These are phyloP conservation scores for Muscina levida DNA, from an alignment of 2,888 invertebrate species.

Conservation along the genomic window DNA sequence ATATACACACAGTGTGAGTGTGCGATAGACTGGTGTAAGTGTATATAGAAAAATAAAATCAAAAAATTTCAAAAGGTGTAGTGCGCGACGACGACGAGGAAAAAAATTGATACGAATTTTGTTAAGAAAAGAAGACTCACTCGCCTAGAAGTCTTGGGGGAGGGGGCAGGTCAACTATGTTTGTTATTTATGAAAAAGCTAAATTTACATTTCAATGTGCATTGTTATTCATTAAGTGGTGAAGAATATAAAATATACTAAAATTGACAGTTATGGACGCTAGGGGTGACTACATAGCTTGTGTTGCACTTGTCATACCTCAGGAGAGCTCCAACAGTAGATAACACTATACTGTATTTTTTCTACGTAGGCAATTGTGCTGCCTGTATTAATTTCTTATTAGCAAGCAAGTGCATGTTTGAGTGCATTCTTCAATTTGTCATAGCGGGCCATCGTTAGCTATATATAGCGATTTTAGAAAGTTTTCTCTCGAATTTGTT, in stretches of 20 bases:
- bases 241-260: constrained; percentile 28
- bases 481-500: constrained; percentile 24
- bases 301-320: too few species aligned
- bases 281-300: too few species aligned
- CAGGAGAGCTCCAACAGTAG: not conserved
- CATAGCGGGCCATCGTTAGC: not conserved
- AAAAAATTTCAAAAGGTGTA: constrained; percentile 42
- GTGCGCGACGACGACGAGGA: constrained; percentile 36
- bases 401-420: constrained; percentile 30
- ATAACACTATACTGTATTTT: not conserved
- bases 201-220: too few species aligned
- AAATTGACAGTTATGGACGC: constrained; percentile 11
- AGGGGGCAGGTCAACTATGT: constrained; percentile 9
- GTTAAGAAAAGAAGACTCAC: too few species aligned
- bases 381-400: not conserved
- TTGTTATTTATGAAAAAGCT: constrained; percentile 40
- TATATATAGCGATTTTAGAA: constrained; percentile 17
- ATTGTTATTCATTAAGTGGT: too few species aligned
- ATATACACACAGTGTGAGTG: constrained; percentile 46
- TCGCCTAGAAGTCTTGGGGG: too few species aligned
- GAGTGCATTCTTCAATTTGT: constrained; percentile 14
- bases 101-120: not conserved
- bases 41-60: constrained; percentile 55
- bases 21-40: constrained; percentile 25
- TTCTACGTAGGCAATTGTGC: constrained; percentile 19